Conservation (phyloP, 2,113 vertebrate species). For the Cyanistes caeruleus region DNA sequence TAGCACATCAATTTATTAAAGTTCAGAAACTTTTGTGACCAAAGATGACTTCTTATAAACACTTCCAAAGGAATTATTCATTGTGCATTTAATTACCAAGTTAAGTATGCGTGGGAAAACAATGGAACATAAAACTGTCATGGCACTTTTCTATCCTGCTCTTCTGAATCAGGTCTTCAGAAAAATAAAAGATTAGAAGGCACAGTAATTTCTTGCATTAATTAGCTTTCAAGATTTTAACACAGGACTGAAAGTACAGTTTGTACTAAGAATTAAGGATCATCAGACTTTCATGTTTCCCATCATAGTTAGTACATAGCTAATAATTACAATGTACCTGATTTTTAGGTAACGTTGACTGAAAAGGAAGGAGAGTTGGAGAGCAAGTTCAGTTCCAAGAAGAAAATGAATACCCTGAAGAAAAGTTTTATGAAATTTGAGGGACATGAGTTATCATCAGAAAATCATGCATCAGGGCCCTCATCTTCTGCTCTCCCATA, state of each 20-base stretch:
- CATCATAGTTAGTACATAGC: not conserved
- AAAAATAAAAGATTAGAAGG: constrained; percentile 13
- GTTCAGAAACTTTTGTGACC: not conserved
- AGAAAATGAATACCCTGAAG: not conserved
- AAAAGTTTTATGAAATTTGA: not conserved
- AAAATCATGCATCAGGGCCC: not conserved
- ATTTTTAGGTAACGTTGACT: not conserved
- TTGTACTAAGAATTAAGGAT: constrained; percentile 7
- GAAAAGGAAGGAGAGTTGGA: not conserved
- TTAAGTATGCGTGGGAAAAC: not conserved
- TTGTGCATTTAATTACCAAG: not conserved
- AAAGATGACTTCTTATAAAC: not conserved
- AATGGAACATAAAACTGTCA: not conserved
- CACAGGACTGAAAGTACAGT: not conserved
- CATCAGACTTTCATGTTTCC: not conserved
- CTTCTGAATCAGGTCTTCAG: not conserved
- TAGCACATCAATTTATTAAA: not conserved
- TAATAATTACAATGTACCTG: not conserved
- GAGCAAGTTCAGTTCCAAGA: not conserved
- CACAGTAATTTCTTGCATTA: not conserved
- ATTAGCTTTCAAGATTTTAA: constrained; percentile 24
- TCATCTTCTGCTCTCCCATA: not conserved
- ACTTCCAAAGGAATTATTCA: not conserved
- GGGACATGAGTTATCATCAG: not conserved
- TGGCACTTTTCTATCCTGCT: not conserved